Percentiles rank a stretch among this genome's conserved stretches.
Evolutionary conservation across 2,797 vertebrate genomes (phyloP).

Genomic region (Pseudomugil gertrudae): DNA sequence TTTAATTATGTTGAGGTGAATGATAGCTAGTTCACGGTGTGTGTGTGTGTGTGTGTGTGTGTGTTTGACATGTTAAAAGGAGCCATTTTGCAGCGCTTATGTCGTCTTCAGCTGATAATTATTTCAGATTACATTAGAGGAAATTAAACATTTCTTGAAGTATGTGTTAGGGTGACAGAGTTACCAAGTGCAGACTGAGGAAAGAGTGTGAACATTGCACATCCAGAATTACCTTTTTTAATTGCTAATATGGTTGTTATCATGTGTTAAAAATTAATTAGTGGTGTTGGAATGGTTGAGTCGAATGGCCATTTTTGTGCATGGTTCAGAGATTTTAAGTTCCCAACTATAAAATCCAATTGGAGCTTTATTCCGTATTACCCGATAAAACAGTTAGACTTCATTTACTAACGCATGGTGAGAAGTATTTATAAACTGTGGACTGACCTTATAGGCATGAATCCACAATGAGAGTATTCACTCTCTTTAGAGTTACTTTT

Average conservation of each 20-base stretch:
- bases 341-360: slow-evolving; percentile 16
- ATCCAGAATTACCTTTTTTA: slow-evolving; percentile 54
- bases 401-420: slow-evolving; percentile 4
- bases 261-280: slow-evolving; percentile 71
- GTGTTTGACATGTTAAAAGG: slow-evolving; percentile 62
- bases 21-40: slow-evolving; percentile 56
- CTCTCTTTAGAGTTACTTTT: not conserved
- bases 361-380: not conserved
- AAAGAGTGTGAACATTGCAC: slow-evolving; percentile 79
- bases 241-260: slow-evolving; percentile 76
- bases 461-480: not conserved
- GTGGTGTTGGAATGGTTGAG: slow-evolving; percentile 37
- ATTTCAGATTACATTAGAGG: slow-evolving; percentile 83
- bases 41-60: not conserved
- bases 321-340: slow-evolving; percentile 9
- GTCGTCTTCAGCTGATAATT: slow-evolving; percentile 71
- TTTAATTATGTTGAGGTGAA: slow-evolving; percentile 76
- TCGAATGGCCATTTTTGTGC: slow-evolving; percentile 13
- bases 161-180: slow-evolving; percentile 74
- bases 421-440: slow-evolving; percentile 1
- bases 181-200: slow-evolving; percentile 70
- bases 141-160: slow-evolving; percentile 77
- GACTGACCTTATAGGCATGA: not conserved
- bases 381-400: not conserved
- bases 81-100: slow-evolving; percentile 54